A percentile compares a stretch with the other conserved stretches of the same genome.
Evolutionary conservation across 2,888 invertebrate genomes (phyloP).

Genomic region (Drosophila lutescens): DNA sequence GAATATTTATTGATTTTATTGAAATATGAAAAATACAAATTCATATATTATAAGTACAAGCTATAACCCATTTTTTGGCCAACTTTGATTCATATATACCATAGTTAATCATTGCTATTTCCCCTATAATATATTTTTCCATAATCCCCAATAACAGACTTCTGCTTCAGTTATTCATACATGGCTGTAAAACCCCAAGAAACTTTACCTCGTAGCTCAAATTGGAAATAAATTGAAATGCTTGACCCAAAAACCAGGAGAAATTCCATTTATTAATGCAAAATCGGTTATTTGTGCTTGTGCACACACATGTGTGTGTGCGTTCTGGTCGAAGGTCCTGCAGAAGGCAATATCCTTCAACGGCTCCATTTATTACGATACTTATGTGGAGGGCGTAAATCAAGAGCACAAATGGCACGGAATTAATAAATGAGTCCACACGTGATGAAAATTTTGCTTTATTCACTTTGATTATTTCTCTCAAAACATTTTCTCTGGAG

Average conservation of each 20-base stretch:
- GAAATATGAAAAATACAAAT: too few relatives aligned
- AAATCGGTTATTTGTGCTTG: conserved; percentile 49
- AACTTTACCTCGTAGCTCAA: conserved; percentile 10
- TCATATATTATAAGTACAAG: too few relatives aligned
- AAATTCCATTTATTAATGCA: conserved; percentile 68
- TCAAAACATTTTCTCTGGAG: background rate
- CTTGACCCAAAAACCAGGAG: conserved; percentile 49
- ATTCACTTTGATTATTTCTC: conserved; percentile 5
- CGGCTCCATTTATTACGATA: conserved; percentile 74
- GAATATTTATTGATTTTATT: too few relatives aligned
- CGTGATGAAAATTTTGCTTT: conserved; percentile 53
- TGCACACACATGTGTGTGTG: conserved; percentile 10
- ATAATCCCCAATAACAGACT: background rate
- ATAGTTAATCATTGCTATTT: background rate
- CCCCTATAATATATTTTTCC: background rate
- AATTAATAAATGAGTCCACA: conserved; percentile 80
- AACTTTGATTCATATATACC: background rate
- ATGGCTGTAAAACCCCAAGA: background rate
- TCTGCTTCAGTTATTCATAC: conserved; percentile 17
- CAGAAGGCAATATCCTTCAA: conserved; percentile 58
- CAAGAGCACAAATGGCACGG: conserved; percentile 81
- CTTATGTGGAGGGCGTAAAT: conserved; percentile 78
- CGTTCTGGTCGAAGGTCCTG: conserved; percentile 37
- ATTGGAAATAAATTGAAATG: conserved; percentile 37
- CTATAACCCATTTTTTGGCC: background rate